Conservation (phyloP, 2,888 invertebrate genomes). For the Eristalis intricaria region DNA sequence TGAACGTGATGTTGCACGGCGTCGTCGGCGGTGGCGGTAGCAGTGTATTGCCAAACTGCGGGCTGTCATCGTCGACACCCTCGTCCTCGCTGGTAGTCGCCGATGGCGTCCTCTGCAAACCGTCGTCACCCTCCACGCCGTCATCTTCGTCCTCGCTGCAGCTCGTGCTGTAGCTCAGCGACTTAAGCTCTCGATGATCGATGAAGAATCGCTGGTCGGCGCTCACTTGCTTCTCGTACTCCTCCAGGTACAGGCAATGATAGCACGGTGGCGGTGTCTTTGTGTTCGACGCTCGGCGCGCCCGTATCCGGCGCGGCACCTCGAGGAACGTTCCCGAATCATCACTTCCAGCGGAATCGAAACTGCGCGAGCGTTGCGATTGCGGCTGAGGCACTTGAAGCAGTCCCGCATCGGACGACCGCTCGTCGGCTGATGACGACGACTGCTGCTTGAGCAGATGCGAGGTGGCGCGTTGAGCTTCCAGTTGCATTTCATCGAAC, state of each 20-base stretch:
- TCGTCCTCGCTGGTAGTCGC: slow-evolving; percentile 82
- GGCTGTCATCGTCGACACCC: slow-evolving; percentile 81
- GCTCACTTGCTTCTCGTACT: slow-evolving; percentile 85
- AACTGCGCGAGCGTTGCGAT: slow-evolving; percentile 89
- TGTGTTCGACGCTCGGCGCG: slow-evolving; percentile 85
- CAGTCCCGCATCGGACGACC: slow-evolving; percentile 80
- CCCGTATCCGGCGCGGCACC: slow-evolving; percentile 86
- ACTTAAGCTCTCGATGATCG: slow-evolving; percentile 78
- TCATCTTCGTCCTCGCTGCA: slow-evolving; percentile 82
- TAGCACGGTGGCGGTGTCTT: slow-evolving; percentile 87
- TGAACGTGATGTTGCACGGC: slow-evolving; percentile 85
- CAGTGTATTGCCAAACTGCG: slow-evolving; percentile 81
- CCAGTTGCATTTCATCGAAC: slow-evolving; percentile 94
- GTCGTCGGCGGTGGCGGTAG: slow-evolving; percentile 81
- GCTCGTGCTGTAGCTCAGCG: slow-evolving; percentile 82
- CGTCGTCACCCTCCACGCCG: slow-evolving; percentile 76
- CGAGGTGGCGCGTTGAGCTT: slow-evolving; percentile 84
- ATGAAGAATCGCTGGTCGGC: slow-evolving; percentile 80
- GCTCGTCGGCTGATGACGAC: slow-evolving; percentile 80
- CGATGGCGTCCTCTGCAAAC: slow-evolving; percentile 74
- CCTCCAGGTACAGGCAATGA: slow-evolving; percentile 89
- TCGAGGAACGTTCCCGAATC: slow-evolving; percentile 84
- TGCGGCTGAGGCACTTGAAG: slow-evolving; percentile 86
- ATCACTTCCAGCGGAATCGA: slow-evolving; percentile 88
- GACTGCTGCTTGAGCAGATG: slow-evolving; percentile 78